Evolutionary conservation across 2,113 vertebrate species (phyloP).

Genomic region (Myiopsitta monachus): DNA sequence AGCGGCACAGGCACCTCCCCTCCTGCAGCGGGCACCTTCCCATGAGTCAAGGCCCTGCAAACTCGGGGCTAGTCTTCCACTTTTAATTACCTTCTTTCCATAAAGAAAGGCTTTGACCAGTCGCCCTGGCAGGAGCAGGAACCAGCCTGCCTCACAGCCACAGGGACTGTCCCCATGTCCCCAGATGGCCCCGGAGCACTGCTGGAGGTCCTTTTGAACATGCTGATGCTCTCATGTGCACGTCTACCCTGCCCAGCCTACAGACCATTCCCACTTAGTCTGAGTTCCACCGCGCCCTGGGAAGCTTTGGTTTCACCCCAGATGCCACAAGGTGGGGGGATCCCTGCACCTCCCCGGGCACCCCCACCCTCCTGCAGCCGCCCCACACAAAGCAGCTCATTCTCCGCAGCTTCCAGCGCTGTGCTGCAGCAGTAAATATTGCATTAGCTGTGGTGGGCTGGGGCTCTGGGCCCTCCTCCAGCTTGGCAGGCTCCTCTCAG

Average conservation of each 20-base stretch:
- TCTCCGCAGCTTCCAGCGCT: neutral
- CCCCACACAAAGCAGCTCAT: constrained; percentile 30
- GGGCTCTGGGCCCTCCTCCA: constrained; percentile 26
- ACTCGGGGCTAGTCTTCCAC: neutral
- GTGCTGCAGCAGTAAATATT: constrained; percentile 45
- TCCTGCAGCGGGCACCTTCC: neutral
- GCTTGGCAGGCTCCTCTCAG: constrained; percentile 27
- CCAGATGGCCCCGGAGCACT: neutral
- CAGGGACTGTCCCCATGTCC: neutral
- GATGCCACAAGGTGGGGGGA: neutral
- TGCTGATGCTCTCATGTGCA: neutral
- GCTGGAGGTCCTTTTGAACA: neutral
- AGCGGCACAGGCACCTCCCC: neutral
- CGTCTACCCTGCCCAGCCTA: neutral
- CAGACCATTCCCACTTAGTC: neutral
- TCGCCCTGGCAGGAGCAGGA: neutral
- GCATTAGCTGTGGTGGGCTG: constrained; percentile 27
- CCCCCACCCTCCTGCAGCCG: neutral
- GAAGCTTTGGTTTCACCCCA: constrained; percentile 4
- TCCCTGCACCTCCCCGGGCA: neutral
- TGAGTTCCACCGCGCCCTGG: neutral
- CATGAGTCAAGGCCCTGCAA: neutral
- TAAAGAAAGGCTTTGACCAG: neutral
- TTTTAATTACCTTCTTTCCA: neutral
- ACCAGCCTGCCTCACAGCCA: neutral